Evolutionary conservation across 2,797 vertebrate genomes (phyloP).

Genomic region (Artibeus lituratus): DNA sequence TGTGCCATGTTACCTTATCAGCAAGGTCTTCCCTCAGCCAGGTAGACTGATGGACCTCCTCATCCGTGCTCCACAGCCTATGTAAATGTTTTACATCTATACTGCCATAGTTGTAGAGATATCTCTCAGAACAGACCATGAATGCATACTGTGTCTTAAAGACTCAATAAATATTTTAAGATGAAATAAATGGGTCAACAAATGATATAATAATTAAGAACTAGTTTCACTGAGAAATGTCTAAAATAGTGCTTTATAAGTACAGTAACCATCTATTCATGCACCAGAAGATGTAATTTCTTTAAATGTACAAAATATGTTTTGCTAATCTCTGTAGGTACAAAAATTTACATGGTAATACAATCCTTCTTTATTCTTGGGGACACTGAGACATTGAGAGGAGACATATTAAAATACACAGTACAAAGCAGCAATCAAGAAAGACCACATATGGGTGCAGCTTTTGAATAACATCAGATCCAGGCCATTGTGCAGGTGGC

Average conservation of each 20-base stretch:
- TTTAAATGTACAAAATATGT: not conserved
- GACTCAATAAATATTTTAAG: not conserved
- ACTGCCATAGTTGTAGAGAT: not conserved
- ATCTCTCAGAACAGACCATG: not conserved
- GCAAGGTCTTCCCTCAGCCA: not conserved
- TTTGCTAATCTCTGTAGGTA: not conserved
- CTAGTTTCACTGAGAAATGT: not conserved
- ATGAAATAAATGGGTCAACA: not conserved
- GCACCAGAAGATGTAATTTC: not conserved
- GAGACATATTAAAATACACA: not conserved
- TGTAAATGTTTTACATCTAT: not conserved
- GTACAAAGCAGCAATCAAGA: not conserved
- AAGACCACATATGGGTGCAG: not conserved
- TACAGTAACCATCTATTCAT: not conserved
- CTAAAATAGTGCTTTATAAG: not conserved
- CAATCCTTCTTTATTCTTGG: not conserved
- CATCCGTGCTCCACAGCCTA: not conserved
- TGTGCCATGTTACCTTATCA: not conserved
- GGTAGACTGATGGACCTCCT: not conserved
- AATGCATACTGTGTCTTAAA: not conserved
- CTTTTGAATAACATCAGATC: not conserved
- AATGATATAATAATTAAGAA: constrained; percentile 14
- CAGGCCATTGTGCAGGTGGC: not conserved
- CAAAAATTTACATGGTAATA: not conserved
- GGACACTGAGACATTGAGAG: not conserved